Evolutionary conservation across 1,140 invertebrate species (phyloP), one percentile per base, ranked within the genome.

Genomic region (Stegodyphus mimosarum): DNA sequence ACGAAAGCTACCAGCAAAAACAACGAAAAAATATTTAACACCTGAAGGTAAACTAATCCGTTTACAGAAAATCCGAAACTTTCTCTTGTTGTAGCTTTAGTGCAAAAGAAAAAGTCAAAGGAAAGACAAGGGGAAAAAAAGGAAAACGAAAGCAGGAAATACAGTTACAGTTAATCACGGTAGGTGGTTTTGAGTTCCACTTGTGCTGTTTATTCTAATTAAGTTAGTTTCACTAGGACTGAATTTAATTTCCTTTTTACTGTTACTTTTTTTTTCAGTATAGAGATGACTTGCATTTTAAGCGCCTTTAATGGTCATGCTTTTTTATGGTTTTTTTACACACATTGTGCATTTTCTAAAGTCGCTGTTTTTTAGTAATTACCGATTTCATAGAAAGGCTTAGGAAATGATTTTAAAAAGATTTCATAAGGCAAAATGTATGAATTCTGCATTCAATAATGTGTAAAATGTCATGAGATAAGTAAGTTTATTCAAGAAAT

Each of bases 131-230:
- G 9, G 66, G 74, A 66, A 15, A 64, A 63, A 63, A 79, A 11
- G 53, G 72, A 72, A 81, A 81, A 52, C 7, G 17, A 83, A 48
- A 50, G 17, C 60, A 52, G 80, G 70, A 74, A 72, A 72, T 66
- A 33, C 48, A 66, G 71, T 83, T 83, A 33, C 55, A 52, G 60
- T 83, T 83, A 74, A 83, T 83, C 70, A 83, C 49, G 71, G 71
- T 73, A 51, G 71, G 17, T 83, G 71, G 60, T 66, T 83, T 83
- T 33, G 55, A 83, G 71, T 83, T 83, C 60, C 71, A 74, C 71
- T 83, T 74, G 15, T 74, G n/a, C 60, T 73, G 71, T 33, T 66
- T 66, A 71, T 73, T 83, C 60, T 72, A 83, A 83, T 83, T 73
- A 73, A 64, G 71, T 83, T 74, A 74, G 55, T 74, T 83, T 83